Percentiles rank a stretch among this genome's conserved stretches.
phyloP scores from a whole-genome alignment of 1,140 invertebrate species.

The Aphelenchoides besseyi region DNA sequence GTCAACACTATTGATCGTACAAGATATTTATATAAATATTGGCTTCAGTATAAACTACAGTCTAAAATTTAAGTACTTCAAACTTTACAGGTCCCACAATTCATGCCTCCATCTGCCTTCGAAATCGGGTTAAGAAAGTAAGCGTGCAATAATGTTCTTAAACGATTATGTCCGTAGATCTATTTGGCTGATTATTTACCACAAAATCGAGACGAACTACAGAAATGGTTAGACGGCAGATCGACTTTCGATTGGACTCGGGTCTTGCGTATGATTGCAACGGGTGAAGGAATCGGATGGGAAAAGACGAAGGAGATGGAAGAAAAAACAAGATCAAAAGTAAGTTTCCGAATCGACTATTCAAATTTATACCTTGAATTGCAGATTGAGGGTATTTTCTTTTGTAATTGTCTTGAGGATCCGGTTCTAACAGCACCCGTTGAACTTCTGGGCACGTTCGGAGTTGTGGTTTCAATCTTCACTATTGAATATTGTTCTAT shows the following conservation, averaged over 20 bases:
- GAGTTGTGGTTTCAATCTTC: constrained; percentile 57
- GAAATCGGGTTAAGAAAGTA: constrained; percentile 51
- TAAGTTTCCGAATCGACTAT: constrained; percentile 11
- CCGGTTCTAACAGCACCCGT: constrained; percentile 20
- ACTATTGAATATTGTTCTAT: constrained; percentile 61
- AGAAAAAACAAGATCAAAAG: constrained; percentile 32
- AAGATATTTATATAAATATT: no score
- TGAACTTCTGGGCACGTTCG: constrained; percentile 16
- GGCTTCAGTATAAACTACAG: no score
- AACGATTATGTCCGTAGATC: constrained; percentile 33
- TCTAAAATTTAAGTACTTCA: no score
- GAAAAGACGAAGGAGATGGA: constrained; percentile 44
- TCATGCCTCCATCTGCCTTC: constrained; percentile 56
- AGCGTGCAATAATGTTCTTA: constrained; percentile 17
- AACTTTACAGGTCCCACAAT: constrained; percentile 60
- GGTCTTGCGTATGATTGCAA: constrained; percentile 33
- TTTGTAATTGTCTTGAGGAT: constrained; percentile 46
- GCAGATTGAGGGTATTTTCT: constrained; percentile 44
- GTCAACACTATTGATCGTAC: no score
- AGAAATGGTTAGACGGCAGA: constrained; percentile 39
- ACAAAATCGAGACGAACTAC: constrained; percentile 55
- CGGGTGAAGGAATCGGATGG: constrained; percentile 27
- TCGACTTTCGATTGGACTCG: constrained; percentile 50
- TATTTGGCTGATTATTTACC: constrained; percentile 59
- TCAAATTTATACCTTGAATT: constrained; percentile 14